These are phyloP conservation scores for Lycocorax pyrrhopterus DNA, from an alignment of 2,113 vertebrate genomes.

Conservation along the genomic window DNA sequence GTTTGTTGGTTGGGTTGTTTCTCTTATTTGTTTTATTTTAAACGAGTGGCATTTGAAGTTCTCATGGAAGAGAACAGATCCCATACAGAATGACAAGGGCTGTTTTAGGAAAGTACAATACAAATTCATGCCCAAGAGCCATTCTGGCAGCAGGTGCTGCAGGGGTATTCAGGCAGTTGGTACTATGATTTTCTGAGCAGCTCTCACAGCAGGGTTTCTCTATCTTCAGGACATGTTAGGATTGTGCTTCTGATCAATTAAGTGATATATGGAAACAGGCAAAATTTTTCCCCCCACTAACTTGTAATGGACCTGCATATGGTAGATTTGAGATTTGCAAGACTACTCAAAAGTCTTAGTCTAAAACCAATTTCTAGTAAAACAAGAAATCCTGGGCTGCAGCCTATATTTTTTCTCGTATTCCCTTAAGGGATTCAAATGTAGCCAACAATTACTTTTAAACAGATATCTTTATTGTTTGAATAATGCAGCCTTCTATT, in stretches of 20 bases:
- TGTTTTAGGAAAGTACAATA: background rate
- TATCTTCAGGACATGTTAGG: background rate
- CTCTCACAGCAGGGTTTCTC: background rate
- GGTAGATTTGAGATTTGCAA: background rate
- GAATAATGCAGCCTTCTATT: background rate
- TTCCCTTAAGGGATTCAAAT: background rate
- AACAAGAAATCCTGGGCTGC: slow-evolving; percentile 4
- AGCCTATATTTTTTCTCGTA: background rate
- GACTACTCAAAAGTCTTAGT: background rate
- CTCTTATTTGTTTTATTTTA: background rate
- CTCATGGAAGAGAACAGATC: background rate
- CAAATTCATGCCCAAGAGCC: background rate
- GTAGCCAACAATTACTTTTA: background rate
- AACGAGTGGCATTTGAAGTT: background rate
- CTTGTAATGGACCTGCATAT: background rate
- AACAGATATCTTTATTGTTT: background rate
- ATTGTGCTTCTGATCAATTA: background rate
- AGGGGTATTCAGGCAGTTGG: background rate
- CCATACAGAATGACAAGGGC: background rate
- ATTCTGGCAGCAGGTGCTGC: background rate
- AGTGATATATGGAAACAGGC: background rate
- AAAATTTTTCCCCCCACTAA: background rate
- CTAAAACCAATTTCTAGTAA: background rate
- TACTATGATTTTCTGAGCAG: background rate
- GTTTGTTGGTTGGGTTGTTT: background rate